Percentiles rank a stretch among this genome's conserved stretches.
Conservation (phyloP, 2,888 invertebrate species). For the Saturnia japonica region DNA sequence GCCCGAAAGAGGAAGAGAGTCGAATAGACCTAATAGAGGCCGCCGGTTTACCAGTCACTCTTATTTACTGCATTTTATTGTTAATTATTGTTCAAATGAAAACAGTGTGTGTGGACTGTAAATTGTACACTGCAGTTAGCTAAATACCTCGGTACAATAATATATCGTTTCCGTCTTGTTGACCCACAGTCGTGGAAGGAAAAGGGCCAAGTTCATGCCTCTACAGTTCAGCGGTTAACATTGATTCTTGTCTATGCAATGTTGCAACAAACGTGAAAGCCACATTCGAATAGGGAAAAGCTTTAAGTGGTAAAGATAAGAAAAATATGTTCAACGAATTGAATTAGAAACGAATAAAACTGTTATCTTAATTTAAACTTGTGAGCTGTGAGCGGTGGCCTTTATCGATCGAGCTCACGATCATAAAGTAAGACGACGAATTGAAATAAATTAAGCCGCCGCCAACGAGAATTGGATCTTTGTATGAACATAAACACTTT, state of each 20-base stretch:
- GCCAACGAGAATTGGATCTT: constrained; percentile 32
- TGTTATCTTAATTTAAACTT: constrained; percentile 71
- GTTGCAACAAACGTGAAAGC: constrained; percentile 57
- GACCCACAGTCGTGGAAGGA: constrained; percentile 55
- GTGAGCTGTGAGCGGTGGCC: constrained; percentile 44
- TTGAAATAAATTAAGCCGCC: constrained; percentile 46
- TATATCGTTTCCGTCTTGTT: constrained; percentile 45
- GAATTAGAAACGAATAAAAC: constrained; percentile 68
- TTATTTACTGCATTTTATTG: constrained; percentile 42
- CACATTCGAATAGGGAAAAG: constrained; percentile 48
- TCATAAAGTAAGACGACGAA: constrained; percentile 50
- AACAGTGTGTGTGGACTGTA: constrained; percentile 30
- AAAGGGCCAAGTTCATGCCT: constrained; percentile 67
- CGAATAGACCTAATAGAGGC: background rate
- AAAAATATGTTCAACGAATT: constrained; percentile 54
- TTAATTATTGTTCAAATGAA: constrained; percentile 51
- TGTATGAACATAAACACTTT: constrained; percentile 28
- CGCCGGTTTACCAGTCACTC: constrained; percentile 13
- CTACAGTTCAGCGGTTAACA: constrained; percentile 29
- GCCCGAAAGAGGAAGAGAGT: no score
- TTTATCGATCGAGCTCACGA: constrained; percentile 57
- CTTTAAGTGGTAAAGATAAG: constrained; percentile 58
- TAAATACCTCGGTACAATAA: constrained; percentile 35
- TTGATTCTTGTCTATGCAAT: constrained; percentile 45
- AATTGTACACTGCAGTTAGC: constrained; percentile 23